phyloP scores from a whole-genome alignment of 2,888 invertebrate genomes.

The Ashinkailepas kermadecensis region DNA sequence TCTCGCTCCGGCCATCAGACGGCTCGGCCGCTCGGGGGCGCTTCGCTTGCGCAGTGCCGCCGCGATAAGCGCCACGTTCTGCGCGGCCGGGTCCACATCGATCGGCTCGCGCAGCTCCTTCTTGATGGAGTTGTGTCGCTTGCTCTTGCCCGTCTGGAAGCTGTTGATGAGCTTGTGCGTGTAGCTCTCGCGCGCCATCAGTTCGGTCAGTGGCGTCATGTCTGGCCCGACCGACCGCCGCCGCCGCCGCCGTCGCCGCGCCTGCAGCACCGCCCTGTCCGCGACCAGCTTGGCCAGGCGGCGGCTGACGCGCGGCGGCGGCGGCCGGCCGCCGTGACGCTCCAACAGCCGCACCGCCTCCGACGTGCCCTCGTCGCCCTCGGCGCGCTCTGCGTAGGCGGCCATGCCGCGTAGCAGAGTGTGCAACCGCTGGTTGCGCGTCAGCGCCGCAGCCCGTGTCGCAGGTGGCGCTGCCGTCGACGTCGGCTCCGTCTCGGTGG shows the following conservation, averaged over 20 bases:
- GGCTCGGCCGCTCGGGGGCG: background rate
- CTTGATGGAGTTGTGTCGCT: background rate
- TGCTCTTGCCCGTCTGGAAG: background rate
- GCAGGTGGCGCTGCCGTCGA: background rate
- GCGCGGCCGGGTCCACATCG: background rate
- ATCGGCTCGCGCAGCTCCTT: slow-evolving; percentile 8
- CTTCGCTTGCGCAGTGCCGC: background rate
- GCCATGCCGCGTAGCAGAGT: background rate
- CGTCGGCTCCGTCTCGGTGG: background rate
- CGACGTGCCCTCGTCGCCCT: background rate
- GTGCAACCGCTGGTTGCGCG: background rate
- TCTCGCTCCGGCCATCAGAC: no score
- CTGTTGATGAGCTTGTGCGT: slow-evolving; percentile 1
- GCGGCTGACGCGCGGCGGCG: background rate
- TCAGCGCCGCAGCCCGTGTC: no score
- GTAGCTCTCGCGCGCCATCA: background rate
- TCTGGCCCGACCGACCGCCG: background rate
- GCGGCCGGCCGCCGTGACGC: background rate
- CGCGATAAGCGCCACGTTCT: background rate
- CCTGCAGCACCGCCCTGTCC: background rate
- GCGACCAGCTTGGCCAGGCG: background rate
- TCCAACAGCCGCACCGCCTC: background rate
- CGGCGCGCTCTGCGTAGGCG: background rate
- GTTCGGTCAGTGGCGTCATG: background rate
- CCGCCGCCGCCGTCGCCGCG: background rate